A percentile compares a stretch with the other conserved stretches of the same genome.
Evolutionary conservation across 2,888 invertebrate genomes (phyloP).

Genomic region (Lamproptera curius): DNA sequence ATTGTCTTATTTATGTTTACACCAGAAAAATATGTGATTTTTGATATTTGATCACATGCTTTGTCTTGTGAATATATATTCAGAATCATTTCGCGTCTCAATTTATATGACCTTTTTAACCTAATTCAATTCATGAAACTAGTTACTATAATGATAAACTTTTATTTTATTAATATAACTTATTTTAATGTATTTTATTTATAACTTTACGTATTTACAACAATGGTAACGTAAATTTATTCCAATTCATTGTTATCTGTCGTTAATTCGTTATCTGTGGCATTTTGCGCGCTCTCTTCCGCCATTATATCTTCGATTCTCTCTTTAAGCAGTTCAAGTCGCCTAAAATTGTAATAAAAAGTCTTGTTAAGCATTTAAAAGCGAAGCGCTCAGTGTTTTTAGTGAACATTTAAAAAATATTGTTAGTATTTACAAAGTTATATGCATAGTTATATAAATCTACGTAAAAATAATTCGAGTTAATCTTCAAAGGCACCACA

Average conservation of each 20-base stretch:
- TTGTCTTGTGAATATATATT: no score
- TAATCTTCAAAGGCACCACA: no score
- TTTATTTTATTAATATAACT: background rate
- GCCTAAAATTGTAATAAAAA: conserved; percentile 51
- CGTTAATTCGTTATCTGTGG: conserved; percentile 13
- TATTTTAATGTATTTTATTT: background rate
- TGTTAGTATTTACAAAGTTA: no score
- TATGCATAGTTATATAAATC: no score
- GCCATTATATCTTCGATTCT: conserved; percentile 57
- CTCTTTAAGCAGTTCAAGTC: conserved; percentile 54
- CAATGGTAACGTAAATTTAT: background rate
- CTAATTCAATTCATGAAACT: background rate
- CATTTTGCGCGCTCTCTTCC: conserved; percentile 18
- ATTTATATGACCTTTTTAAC: no score
- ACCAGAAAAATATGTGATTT: no score
- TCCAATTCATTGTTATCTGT: background rate
- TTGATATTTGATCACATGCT: no score
- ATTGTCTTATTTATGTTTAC: no score
- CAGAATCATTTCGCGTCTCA: no score
- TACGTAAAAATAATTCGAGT: no score
- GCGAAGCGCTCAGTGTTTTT: background rate
- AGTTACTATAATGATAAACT: no score
- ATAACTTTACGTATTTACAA: background rate
- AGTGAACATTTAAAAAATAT: background rate
- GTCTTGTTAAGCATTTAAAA: conserved; percentile 18